Conservation (phyloP, 1,140 invertebrate species). For the Drosophila ananassae region DNA sequence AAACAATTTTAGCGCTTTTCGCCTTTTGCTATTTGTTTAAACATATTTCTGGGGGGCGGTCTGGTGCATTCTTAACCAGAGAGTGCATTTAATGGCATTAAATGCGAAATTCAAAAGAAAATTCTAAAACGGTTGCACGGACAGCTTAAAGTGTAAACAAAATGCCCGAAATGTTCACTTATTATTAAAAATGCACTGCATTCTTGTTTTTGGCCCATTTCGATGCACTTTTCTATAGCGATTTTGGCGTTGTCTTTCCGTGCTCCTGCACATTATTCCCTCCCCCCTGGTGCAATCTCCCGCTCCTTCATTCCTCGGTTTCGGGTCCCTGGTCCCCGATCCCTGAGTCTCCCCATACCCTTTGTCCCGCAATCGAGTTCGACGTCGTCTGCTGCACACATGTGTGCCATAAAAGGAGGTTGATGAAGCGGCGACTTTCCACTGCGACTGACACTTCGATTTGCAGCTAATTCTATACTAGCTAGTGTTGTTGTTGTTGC, state of each 20-base stretch:
- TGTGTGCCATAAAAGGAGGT: constrained; percentile 73
- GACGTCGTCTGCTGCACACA: constrained; percentile 72
- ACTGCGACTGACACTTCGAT: constrained; percentile 76
- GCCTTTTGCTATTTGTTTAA: constrained; percentile 64
- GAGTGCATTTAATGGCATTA: constrained; percentile 75
- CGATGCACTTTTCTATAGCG: constrained; percentile 71
- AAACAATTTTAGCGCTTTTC: constrained; percentile 46
- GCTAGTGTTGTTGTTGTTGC: constrained; percentile 65
- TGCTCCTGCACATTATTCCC: constrained; percentile 27
- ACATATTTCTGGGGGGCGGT: constrained; percentile 45
- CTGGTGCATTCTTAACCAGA: constrained; percentile 71
- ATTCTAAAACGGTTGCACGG: constrained; percentile 25
- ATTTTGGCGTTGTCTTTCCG: constrained; percentile 45
- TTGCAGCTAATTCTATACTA: constrained; percentile 53
- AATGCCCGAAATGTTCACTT: constrained; percentile 67
- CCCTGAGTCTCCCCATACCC: neutral
- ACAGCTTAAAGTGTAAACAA: constrained; percentile 80
- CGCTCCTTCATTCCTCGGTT: neutral
- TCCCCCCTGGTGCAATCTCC: neutral
- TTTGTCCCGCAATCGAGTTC: constrained; percentile 10
- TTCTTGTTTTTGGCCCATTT: constrained; percentile 70
- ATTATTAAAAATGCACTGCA: constrained; percentile 65
- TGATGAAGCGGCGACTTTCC: constrained; percentile 59
- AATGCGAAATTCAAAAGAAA: constrained; percentile 52
- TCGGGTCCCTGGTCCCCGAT: neutral